Evolutionary conservation across 2,113 vertebrate species (phyloP), one percentile per base, ranked within the genome.

Genomic region (Microcebus jonahi): DNA sequence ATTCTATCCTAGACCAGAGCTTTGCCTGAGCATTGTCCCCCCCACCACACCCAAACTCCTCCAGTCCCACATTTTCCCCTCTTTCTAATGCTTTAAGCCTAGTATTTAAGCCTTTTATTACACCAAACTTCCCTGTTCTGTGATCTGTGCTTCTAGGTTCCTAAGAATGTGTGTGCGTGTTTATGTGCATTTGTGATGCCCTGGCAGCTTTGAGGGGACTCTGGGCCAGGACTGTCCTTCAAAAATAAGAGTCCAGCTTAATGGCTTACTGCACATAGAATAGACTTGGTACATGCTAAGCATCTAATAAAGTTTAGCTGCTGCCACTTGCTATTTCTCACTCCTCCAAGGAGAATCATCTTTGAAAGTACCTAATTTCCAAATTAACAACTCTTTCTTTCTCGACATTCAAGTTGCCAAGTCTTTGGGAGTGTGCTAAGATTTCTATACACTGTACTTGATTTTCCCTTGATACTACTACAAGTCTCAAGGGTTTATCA

Each of bases 31-130:
- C 25, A 23, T 4, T 71, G 76, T 11, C 68, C 73, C 90, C 76
- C n/a, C 3, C 36, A 3, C 27, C 53, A 0, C 73, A 20, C 4
- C 6, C 15, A 80, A 20, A 70, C 61, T 91, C 95, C 68, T 34
- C 55, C 29, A 3, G 73, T 39, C 87, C 55, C 76, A 71, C 42
- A 91, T 88, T 45, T 34, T 27, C 79, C 25, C 77, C 75, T 96
- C 93, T 87, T 21, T 31, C 53, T 4, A 85, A 34, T 59, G 82
- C 86, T 97, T 95, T 96, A 15, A 48, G 45, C 45, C 92, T 96
- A n/a, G 31, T 88, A 76, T 59, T 96, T 97, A 94, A 95, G 70
- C 14, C 93, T 97, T 97, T 95, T 75, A 45, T 96, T 81, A 50
- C 31, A 23, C 36, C 82, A 15, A 91, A 73, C 57, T 87, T 97